Evolutionary conservation across 2,113 vertebrate species (phyloP).

Genomic region (Dissostichus mawsoni): DNA sequence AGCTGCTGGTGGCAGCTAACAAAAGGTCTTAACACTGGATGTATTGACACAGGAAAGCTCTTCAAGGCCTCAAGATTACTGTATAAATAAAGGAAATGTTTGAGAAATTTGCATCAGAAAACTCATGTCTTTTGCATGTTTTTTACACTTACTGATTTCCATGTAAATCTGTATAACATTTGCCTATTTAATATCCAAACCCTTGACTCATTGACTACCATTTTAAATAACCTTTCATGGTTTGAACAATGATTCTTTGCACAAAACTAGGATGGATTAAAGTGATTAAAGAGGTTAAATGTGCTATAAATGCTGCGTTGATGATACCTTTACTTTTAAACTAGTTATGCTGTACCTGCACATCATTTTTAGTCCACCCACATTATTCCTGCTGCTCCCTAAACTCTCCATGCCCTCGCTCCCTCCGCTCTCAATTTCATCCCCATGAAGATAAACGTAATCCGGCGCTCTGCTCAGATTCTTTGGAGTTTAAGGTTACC

Average conservation of each 20-base stretch:
- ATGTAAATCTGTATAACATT: background rate
- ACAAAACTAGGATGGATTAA: background rate
- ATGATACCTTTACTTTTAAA: conserved; percentile 5
- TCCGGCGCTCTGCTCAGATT: conserved; percentile 52
- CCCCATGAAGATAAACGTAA: conserved; percentile 65
- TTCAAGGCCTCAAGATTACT: too few species aligned
- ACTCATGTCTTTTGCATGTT: background rate
- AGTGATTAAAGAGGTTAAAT: background rate
- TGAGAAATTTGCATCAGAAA: background rate
- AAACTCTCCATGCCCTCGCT: conserved; percentile 52
- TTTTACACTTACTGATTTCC: background rate
- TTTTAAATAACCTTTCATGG: background rate
- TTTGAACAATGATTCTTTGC: background rate
- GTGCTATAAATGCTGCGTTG: background rate
- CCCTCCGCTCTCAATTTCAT: conserved; percentile 49
- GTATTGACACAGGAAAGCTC: too few species aligned
- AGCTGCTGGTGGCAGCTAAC: too few species aligned
- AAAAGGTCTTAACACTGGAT: too few species aligned
- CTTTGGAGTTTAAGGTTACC: conserved; percentile 66
- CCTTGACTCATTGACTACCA: background rate
- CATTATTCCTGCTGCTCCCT: conserved; percentile 46
- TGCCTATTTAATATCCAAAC: too few species aligned
- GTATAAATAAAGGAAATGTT: too few species aligned
- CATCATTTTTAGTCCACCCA: conserved; percentile 51
- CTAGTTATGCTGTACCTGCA: conserved; percentile 42